Evolutionary conservation across 2,113 vertebrate species (phyloP), one percentile per base, ranked within the genome.

Genomic region (Carollia perspicillata): DNA sequence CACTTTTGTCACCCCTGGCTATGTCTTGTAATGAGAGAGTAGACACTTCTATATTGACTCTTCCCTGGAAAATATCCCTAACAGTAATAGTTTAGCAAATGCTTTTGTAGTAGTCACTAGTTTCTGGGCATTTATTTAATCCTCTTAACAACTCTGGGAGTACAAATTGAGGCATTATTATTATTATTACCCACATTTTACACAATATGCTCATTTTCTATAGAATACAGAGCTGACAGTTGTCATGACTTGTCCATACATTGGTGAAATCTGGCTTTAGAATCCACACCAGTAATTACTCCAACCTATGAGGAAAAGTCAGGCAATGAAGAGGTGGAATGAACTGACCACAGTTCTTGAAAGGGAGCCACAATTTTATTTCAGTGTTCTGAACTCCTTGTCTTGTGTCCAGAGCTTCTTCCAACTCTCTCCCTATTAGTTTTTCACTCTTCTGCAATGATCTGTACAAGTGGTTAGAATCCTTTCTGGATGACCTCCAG

Each of bases 401-500:
- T 93, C 79, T 87, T 55, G 37, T 78, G 30, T 90, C 35, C 53
- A 65, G n/a, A 80, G 75, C 30, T 75, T 71, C 60, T 69, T 42
- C n/a, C 47, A 71, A 9, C 33, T 37, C 33, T 63, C 33, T 14
- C 37, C 16, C 75, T 44, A 40, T 79, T 79, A 68, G 72, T 66
- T 89, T 75, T 23, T 58, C 58, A 60, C 49, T n/a, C n/a, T n/a
- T n/a, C n/a, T n/a, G n/a, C n/a, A n/a, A n/a, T n/a, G n/a, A n/a
- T n/a, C 49, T 96, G 60, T 89, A 18, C 47, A 90, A 92, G 90
- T 84, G 84, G 80, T 60, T 66, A 58, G 37, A 92, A 95, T 96
- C 30, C 74, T 86, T 95, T 94, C 75, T 94, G 87, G 65, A 94
- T 17, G 40, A 42, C 44, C 30, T 96, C 90, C 93, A 96, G 30